Conservation (phyloP, 2,797 vertebrate species). For the Mormyrus proboscirostris region DNA sequence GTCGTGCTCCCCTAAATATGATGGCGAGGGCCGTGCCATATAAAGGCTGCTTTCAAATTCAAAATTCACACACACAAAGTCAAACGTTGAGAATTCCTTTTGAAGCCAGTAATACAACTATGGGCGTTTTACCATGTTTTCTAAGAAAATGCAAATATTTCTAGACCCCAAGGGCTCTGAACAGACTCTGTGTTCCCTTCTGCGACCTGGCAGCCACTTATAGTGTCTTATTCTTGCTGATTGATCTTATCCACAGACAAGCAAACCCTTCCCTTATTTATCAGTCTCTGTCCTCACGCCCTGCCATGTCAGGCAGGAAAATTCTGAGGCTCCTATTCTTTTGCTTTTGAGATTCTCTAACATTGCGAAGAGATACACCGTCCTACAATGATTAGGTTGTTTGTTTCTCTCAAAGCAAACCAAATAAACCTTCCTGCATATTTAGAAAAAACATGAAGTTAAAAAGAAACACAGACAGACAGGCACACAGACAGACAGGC, state of each 20-base stretch:
- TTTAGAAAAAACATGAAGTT: background rate
- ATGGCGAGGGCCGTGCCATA: constrained; percentile 17
- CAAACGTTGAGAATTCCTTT: background rate
- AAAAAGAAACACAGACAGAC: background rate
- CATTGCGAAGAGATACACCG: background rate
- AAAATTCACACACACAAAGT: background rate
- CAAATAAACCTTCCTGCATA: background rate
- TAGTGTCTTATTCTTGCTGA: background rate
- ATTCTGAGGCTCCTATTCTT: background rate
- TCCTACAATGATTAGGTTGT: background rate
- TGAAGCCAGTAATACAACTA: background rate
- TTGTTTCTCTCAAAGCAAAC: background rate
- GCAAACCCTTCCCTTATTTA: background rate
- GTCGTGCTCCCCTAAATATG: constrained; percentile 34
- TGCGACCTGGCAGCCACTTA: background rate
- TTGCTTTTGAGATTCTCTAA: background rate
- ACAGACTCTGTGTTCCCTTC: background rate
- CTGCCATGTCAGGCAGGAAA: background rate
- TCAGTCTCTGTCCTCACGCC: background rate
- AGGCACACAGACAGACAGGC: no score
- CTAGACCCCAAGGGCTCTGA: background rate
- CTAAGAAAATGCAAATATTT: background rate
- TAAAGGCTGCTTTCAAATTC: background rate
- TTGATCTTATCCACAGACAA: background rate
- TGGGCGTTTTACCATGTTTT: background rate